These are phyloP conservation scores for Mylabris phalerata DNA, from an alignment of 1,140 invertebrate species.

Conservation along the genomic window DNA sequence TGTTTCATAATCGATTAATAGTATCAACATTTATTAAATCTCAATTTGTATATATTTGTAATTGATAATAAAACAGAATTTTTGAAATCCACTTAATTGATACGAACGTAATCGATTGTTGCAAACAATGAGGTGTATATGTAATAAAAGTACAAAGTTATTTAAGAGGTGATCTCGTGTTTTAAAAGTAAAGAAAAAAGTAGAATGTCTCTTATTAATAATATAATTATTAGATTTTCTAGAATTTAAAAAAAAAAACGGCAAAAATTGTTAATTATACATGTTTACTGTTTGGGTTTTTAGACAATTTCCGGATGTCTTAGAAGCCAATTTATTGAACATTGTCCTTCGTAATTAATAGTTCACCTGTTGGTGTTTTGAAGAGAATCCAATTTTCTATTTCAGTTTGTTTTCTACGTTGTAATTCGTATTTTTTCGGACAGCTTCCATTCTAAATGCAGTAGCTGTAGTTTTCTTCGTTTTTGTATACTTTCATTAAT, in stretches of 20 bases:
- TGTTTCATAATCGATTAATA: slow-evolving; percentile 10
- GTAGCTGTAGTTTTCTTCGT: too few species aligned
- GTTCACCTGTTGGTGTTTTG: too few species aligned
- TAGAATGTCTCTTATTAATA: slow-evolving; percentile 29
- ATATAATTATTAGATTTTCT: too few species aligned
- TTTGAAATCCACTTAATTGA: background rate
- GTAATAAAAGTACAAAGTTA: slow-evolving; percentile 37
- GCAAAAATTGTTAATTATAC: too few species aligned
- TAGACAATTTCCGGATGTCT: too few species aligned
- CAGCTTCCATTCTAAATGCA: background rate
- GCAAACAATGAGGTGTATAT: slow-evolving; percentile 13
- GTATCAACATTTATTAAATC: slow-evolving; percentile 11
- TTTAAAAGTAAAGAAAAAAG: slow-evolving; percentile 13
- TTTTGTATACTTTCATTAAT: background rate
- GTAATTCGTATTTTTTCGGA: background rate
- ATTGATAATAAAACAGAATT: slow-evolving; percentile 10
- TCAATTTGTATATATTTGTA: slow-evolving; percentile 10
- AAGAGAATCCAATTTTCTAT: too few species aligned
- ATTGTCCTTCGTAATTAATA: too few species aligned
- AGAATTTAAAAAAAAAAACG: too few species aligned
- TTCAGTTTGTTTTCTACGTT: slow-evolving; percentile 6
- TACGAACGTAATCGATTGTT: slow-evolving; percentile 6
- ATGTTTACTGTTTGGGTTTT: too few species aligned
- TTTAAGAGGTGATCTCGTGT: slow-evolving; percentile 38
- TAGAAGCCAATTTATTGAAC: too few species aligned